A percentile compares a stretch with the other conserved stretches of the same genome.
Conservation (phyloP, 2,113 vertebrate genomes). For the Candoia aspera region DNA sequence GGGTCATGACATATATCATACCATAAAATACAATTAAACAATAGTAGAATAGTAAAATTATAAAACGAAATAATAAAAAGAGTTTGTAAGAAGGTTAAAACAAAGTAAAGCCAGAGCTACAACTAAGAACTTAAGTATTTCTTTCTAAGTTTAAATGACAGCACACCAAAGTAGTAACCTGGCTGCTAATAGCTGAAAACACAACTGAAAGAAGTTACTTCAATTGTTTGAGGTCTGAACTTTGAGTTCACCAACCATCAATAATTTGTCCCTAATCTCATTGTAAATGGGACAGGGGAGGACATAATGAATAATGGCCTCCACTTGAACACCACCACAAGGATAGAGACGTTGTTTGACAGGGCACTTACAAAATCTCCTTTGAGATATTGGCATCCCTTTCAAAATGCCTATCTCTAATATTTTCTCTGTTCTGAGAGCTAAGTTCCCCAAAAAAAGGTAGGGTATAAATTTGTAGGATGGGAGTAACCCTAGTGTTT, state of each 20-base stretch:
- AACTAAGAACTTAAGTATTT: neutral
- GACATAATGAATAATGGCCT: neutral
- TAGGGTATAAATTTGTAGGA: too few species aligned
- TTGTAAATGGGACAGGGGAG: neutral
- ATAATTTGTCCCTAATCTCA: neutral
- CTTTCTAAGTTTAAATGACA: neutral
- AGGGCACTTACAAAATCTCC: neutral
- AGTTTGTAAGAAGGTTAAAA: neutral
- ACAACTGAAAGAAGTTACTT: neutral
- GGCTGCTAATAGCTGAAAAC: neutral
- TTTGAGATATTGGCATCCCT: neutral
- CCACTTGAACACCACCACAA: neutral
- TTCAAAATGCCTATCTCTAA: too few species aligned
- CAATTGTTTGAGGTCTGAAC: neutral
- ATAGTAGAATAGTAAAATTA: neutral
- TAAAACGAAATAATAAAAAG: neutral
- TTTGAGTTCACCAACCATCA: neutral
- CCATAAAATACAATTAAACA: too few species aligned
- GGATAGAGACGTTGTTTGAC: neutral
- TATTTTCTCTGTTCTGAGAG: too few species aligned
- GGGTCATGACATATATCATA: too few species aligned
- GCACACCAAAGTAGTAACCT: neutral
- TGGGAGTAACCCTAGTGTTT: too few species aligned
- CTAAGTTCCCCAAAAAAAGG: too few species aligned
- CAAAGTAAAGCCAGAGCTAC: neutral